Conservation (phyloP, 2,797 vertebrate genomes). For the Mareca strepera region DNA sequence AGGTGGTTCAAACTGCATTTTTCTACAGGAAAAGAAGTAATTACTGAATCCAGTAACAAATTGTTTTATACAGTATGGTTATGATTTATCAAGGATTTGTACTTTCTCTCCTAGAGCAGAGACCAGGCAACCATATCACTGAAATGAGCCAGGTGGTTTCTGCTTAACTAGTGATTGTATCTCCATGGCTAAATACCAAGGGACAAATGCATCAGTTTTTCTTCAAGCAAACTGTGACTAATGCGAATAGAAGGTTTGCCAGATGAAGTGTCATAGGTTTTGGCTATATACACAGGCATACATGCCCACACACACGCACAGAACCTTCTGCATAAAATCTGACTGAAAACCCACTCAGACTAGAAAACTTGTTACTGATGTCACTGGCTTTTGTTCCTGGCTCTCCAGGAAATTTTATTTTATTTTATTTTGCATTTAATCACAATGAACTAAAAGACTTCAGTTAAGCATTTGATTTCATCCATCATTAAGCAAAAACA, state of each 20-base stretch:
- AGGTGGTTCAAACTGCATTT: background rate
- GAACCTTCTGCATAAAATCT: background rate
- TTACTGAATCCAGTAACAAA: background rate
- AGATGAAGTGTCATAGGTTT: background rate
- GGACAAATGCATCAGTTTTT: background rate
- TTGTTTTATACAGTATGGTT: background rate
- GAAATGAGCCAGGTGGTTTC: background rate
- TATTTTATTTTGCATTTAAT: background rate
- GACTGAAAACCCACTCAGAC: background rate
- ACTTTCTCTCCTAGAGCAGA: background rate
- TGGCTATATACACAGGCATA: background rate
- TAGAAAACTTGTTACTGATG: background rate
- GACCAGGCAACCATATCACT: background rate
- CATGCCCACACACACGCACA: background rate
- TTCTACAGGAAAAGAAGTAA: background rate
- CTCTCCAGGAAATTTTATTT: background rate
- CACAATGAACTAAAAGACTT: background rate
- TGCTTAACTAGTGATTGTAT: background rate
- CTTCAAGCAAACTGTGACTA: background rate
- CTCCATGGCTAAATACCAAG: background rate
- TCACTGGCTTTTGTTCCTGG: background rate
- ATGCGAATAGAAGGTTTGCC: background rate
- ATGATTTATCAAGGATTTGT: background rate
- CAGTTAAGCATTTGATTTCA: background rate
- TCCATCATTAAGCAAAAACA: fast-evolving